phyloP scores from a whole-genome alignment of 2,113 vertebrate genomes.

The Syngnathoides biaculeatus region DNA sequence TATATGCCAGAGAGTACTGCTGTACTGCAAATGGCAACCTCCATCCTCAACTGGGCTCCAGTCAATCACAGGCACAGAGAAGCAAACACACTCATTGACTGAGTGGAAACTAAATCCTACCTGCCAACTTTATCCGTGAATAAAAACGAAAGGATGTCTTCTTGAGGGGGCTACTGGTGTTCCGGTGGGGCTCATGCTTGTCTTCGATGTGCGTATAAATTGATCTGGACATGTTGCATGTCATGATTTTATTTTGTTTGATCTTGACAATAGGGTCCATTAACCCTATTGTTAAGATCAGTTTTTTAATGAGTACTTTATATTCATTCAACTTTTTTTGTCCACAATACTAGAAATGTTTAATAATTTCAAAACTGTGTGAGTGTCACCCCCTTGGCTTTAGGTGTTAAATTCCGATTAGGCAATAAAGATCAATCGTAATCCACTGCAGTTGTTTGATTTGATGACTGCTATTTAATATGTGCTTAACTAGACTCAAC shows the following conservation, averaged over 20 bases:
- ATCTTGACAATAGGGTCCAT: too few relatives aligned
- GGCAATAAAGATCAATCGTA: constrained; percentile 8
- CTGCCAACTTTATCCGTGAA: background rate
- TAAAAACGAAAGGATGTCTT: background rate
- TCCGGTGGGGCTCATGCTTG: background rate
- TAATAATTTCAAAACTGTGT: constrained; percentile 11
- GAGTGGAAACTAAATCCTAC: background rate
- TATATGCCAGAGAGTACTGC: too few relatives aligned
- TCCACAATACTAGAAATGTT: background rate
- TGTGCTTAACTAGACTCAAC: constrained; percentile 10
- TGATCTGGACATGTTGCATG: background rate
- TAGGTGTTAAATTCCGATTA: constrained; percentile 19
- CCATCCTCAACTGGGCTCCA: background rate
- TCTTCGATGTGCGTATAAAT: background rate
- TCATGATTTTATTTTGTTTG: background rate
- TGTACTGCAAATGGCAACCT: background rate
- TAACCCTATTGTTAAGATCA: background rate
- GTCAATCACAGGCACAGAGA: background rate
- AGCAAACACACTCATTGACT: background rate
- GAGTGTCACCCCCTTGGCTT: constrained; percentile 1
- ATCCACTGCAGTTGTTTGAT: constrained; percentile 17
- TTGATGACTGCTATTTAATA: constrained; percentile 18
- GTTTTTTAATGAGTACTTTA: background rate
- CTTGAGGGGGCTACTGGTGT: background rate
- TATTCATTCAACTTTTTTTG: too few relatives aligned